Evolutionary conservation across 2,888 invertebrate genomes (phyloP), one percentile per base, ranked within the genome.

Genomic region (Ophraella communa): DNA sequence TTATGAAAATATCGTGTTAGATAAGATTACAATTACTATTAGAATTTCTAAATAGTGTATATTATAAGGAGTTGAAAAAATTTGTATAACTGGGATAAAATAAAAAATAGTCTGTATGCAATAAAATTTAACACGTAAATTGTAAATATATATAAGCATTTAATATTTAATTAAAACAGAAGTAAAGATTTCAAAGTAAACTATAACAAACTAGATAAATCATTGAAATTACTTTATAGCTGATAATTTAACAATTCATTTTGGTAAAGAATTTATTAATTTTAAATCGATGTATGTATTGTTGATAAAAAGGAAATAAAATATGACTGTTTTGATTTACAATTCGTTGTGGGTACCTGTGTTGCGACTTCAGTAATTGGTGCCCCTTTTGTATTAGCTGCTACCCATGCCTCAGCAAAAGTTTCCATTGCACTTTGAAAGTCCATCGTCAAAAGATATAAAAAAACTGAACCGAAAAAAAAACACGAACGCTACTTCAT

Each of bases 391-490:
- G 91, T 90, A 81, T 91, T 93, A 83, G 95, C 95, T 74, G 95
- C 95, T 77, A 95, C 95, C 96, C 96, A 96, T 76, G 96, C 96
- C 87, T 96, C 96, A 74, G 96, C 96, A 84, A 96, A 96, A 76
- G 96, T 96, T 87, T 96, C 96, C 96, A 96, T 95, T 77, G 96
- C 96, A 89, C 95, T 95, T 88, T 95, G 95, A 89, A 96, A 95
- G 92, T 96, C 96, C 96, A 96, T 96, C 76, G 78, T 81, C 78
- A 77, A 67, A 61, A 66, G 49, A 66, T 61, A 66, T 62, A 61
- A 59, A 39, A 39, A 55, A 60, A 60, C 52, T 53, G 24, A 20
- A 60, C 27, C 39, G 62, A 71, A 69, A 63, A 62, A n/a, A 60
- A 56, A 61, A 55, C 65, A 49, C 52, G 42, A 14, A n/a, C 42